phyloP scores from a whole-genome alignment of 1,140 invertebrate genomes.

The Caenorhabditis tropicalis region DNA sequence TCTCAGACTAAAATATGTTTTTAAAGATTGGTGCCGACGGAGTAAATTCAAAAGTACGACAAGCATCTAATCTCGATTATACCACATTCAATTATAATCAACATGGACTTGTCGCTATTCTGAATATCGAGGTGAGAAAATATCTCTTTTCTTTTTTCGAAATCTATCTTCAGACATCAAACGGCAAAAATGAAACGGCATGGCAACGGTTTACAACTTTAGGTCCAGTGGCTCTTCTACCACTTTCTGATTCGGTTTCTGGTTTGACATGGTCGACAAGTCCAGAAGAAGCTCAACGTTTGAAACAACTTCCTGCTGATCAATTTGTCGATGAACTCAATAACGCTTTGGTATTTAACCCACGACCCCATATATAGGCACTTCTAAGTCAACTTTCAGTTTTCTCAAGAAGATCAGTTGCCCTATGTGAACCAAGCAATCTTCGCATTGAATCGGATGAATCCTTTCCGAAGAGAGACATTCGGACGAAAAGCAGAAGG shows the following conservation, averaged over 20 bases:
- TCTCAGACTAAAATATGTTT: not conserved
- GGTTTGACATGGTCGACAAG: slow-evolving; percentile 91
- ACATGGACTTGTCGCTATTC: slow-evolving; percentile 76
- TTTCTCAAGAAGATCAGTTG: slow-evolving; percentile 77
- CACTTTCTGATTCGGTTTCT: slow-evolving; percentile 80
- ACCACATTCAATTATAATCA: slow-evolving; percentile 85
- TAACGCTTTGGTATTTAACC: slow-evolving; percentile 79
- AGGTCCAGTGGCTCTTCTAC: slow-evolving; percentile 89
- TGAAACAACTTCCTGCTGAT: slow-evolving; percentile 79
- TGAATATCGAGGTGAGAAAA: slow-evolving; percentile 47
- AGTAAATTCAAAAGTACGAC: slow-evolving; percentile 83
- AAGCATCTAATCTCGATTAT: slow-evolving; percentile 82
- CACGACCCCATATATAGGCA: too few relatives aligned
- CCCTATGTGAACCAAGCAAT: slow-evolving; percentile 66
- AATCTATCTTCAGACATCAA: not conserved
- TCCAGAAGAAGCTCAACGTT: slow-evolving; percentile 78
- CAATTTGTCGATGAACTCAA: slow-evolving; percentile 90
- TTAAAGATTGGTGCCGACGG: slow-evolving; percentile 88
- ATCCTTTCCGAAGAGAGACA: not conserved
- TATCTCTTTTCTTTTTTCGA: not conserved
- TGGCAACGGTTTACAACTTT: slow-evolving; percentile 93
- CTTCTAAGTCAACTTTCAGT: too few relatives aligned
- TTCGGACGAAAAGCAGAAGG: slow-evolving; percentile 2
- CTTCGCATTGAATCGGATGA: slow-evolving; percentile 53
- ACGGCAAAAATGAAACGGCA: slow-evolving; percentile 76